phyloP scores from a whole-genome alignment of 2,888 invertebrate genomes.

The Ectropis crepuscularia region DNA sequence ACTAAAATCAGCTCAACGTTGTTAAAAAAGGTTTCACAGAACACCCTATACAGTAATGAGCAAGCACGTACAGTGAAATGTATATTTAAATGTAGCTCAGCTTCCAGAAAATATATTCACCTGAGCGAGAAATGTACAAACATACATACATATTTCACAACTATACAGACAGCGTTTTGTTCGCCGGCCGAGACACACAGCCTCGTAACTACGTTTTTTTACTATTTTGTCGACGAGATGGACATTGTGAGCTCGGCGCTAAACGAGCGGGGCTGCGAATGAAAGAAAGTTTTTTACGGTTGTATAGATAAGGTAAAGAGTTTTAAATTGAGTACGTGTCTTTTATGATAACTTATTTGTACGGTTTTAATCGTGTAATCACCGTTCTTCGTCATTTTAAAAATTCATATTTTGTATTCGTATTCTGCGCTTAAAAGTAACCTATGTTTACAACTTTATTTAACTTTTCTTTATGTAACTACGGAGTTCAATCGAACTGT shows the following conservation, averaged over 20 bases:
- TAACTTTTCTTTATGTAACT: no score
- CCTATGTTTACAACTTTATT: no score
- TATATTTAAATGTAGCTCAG: slow-evolving; percentile 77
- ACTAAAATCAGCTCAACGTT: no score
- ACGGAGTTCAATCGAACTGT: no score
- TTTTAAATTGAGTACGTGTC: no score
- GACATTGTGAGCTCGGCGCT: slow-evolving; percentile 2
- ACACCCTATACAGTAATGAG: slow-evolving; percentile 72
- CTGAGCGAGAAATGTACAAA: slow-evolving; percentile 37
- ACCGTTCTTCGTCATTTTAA: no score
- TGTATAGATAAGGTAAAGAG: not conserved
- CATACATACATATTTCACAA: slow-evolving; percentile 20
- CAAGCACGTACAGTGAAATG: slow-evolving; percentile 71
- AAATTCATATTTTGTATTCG: no score
- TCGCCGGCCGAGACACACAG: slow-evolving; percentile 5
- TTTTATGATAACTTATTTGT: no score
- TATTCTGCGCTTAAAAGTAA: no score
- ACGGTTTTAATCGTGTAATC: no score
- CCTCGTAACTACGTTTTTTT: slow-evolving; percentile 6
- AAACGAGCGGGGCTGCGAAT: not conserved
- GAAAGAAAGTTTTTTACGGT: not conserved
- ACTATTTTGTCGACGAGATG: slow-evolving; percentile 15
- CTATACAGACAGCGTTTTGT: slow-evolving; percentile 13
- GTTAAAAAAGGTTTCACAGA: slow-evolving; percentile 12
- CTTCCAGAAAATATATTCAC: slow-evolving; percentile 37